These are phyloP conservation scores for Drosophila hydei DNA, from an alignment of 1,140 invertebrate genomes.

Conservation along the genomic window DNA sequence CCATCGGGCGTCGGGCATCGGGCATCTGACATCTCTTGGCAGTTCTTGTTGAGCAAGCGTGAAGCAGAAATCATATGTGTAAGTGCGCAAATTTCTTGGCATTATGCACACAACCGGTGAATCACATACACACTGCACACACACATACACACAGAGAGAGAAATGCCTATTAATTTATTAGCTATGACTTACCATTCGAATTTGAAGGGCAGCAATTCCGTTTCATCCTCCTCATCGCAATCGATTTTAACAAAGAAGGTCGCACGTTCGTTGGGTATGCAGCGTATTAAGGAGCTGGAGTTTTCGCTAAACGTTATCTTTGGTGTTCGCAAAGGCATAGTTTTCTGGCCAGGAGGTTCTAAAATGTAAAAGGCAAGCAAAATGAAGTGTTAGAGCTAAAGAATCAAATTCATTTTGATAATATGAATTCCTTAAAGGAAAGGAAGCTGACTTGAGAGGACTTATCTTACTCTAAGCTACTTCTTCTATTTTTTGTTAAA, in stretches of 20 bases:
- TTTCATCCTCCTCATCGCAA: conserved; percentile 73
- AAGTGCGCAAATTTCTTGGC: conserved; percentile 69
- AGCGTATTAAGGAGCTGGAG: conserved; percentile 77
- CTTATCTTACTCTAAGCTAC: no score
- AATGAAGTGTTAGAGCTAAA: background rate
- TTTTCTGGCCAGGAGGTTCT: conserved; percentile 58
- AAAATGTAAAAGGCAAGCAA: background rate
- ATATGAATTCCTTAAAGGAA: no score
- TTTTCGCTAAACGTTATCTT: conserved; percentile 80
- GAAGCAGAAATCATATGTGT: conserved; percentile 68
- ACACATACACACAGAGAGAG: conserved; percentile 18
- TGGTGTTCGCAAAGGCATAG: conserved; percentile 20
- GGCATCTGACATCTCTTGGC: conserved; percentile 1
- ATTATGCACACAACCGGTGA: conserved; percentile 61
- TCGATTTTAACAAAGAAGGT: conserved; percentile 83
- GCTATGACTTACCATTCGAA: conserved; percentile 80
- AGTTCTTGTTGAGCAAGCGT: conserved; percentile 33
- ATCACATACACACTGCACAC: conserved; percentile 39
- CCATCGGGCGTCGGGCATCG: background rate
- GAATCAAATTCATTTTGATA: no score
- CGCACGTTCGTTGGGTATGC: conserved; percentile 79
- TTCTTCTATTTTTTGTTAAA: no score
- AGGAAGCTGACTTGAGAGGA: no score
- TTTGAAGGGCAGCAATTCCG: conserved; percentile 76
- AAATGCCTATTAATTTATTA: conserved; percentile 6